Evolutionary conservation across 2,113 vertebrate species (phyloP).

Genomic region (Pseudonaja textilis): DNA sequence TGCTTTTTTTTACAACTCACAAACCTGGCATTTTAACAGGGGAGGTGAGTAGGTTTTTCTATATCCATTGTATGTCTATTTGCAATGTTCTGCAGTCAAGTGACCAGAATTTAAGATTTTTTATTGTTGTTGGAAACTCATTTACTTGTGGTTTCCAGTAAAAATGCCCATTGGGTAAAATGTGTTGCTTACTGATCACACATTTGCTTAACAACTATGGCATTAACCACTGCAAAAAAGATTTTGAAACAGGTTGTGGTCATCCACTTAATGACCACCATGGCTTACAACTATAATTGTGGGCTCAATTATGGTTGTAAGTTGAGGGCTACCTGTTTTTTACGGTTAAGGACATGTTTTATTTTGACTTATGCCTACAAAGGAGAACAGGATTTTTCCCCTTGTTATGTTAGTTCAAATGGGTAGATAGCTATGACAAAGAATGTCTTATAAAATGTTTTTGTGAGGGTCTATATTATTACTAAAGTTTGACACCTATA

Average conservation of each 20-base stretch:
- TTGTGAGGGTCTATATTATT: slow-evolving; percentile 36
- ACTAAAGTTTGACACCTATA: slow-evolving; percentile 19
- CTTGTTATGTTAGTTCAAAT: background rate
- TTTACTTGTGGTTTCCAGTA: background rate
- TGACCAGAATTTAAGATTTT: background rate
- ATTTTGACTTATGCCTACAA: slow-evolving; percentile 38
- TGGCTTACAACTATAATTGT: background rate
- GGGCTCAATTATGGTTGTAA: background rate
- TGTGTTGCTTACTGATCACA: background rate
- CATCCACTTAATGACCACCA: background rate
- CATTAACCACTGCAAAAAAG: background rate
- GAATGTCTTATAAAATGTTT: slow-evolving; percentile 18
- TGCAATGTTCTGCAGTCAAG: background rate
- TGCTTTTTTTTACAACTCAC: background rate
- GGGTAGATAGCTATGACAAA: slow-evolving; percentile 41
- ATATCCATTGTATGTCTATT: background rate
- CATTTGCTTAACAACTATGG: background rate
- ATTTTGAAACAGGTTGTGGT: background rate
- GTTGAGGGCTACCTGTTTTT: background rate
- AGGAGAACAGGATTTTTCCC: background rate
- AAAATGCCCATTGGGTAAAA: background rate
- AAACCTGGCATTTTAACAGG: background rate
- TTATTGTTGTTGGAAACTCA: background rate
- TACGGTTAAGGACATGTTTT: background rate
- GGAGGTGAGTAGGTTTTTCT: background rate